Evolutionary conservation across 2,888 invertebrate species (phyloP).

Genomic region (Mylabris sibirica): DNA sequence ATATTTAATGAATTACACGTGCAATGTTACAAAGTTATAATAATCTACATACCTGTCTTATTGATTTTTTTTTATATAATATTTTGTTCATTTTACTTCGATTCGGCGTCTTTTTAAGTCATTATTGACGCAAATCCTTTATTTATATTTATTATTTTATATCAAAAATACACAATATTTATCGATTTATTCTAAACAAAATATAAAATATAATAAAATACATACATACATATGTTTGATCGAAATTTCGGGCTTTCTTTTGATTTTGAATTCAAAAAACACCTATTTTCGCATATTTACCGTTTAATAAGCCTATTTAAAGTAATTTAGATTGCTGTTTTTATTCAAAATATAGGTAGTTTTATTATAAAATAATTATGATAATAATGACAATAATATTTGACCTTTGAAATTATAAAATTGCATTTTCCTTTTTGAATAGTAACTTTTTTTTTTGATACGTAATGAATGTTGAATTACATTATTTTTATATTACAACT

Average conservation of each 20-base stretch:
- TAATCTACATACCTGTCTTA: not conserved
- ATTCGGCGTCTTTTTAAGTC: not conserved
- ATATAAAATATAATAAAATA: not conserved
- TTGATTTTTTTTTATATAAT: not conserved
- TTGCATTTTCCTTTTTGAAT: not conserved
- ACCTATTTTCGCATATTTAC: not conserved
- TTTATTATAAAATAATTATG: not conserved
- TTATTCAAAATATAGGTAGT: not conserved
- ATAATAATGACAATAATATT: not conserved
- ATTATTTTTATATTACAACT: not conserved
- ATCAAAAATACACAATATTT: not conserved
- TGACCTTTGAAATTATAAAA: slow-evolving; percentile 1
- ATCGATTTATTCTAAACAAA: not conserved
- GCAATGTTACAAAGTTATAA: not conserved
- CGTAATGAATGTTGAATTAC: too few species aligned
- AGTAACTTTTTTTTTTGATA: not conserved
- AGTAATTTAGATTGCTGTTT: not conserved
- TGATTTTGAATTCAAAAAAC: too few species aligned
- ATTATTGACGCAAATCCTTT: not conserved
- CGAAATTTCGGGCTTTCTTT: too few species aligned
- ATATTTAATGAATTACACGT: not conserved
- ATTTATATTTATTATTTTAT: not conserved
- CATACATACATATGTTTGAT: too few species aligned
- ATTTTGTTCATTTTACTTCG: too few species aligned
- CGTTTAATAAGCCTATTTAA: not conserved